Percentiles rank a stretch among this genome's conserved stretches.
Evolutionary conservation across 2,113 vertebrate species (phyloP).

Genomic region (Speoplatyrhinus poulsoni): DNA sequence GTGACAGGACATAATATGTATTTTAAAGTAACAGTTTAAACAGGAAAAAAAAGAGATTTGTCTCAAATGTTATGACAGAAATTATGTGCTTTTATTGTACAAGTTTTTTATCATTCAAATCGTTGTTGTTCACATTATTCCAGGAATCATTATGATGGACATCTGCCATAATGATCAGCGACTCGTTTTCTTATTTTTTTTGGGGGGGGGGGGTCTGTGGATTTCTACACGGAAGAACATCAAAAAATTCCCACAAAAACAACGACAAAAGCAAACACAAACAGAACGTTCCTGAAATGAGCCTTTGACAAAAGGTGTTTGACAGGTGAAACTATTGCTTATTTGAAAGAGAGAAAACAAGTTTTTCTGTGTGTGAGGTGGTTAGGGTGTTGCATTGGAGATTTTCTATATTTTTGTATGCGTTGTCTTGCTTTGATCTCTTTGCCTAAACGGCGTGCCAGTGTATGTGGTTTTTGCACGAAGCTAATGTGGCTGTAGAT

Average conservation of each 20-base stretch:
- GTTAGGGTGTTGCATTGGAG: constrained; percentile 58
- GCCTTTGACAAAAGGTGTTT: constrained; percentile 40
- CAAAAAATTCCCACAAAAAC: constrained; percentile 3
- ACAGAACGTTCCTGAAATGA: constrained; percentile 56
- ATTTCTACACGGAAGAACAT: constrained; percentile 5
- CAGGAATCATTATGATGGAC: constrained; percentile 46
- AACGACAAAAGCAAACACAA: constrained; percentile 23
- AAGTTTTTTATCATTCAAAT: constrained; percentile 76
- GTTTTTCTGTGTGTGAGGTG: constrained; percentile 46
- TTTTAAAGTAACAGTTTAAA: constrained; percentile 64
- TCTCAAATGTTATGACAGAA: constrained; percentile 60
- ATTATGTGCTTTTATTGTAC: constrained; percentile 75
- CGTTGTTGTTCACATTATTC: constrained; percentile 52
- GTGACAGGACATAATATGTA: constrained; percentile 73
- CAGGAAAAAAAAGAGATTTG: constrained; percentile 45
- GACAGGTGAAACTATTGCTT: constrained; percentile 16
- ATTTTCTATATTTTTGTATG: constrained; percentile 82
- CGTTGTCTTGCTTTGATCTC: constrained; percentile 75
- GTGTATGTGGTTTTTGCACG: constrained; percentile 79
- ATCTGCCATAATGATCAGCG: constrained; percentile 31
- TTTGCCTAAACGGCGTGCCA: constrained; percentile 70
- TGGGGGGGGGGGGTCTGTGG: too few species aligned
- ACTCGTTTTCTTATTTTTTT: constrained; percentile 22
- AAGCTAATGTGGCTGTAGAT: constrained; percentile 77
- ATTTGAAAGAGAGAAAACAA: constrained; percentile 32